Evolutionary conservation across 1,140 invertebrate species (phyloP), one percentile per base, ranked within the genome.

Genomic region (Neotoxoptera formosana): DNA sequence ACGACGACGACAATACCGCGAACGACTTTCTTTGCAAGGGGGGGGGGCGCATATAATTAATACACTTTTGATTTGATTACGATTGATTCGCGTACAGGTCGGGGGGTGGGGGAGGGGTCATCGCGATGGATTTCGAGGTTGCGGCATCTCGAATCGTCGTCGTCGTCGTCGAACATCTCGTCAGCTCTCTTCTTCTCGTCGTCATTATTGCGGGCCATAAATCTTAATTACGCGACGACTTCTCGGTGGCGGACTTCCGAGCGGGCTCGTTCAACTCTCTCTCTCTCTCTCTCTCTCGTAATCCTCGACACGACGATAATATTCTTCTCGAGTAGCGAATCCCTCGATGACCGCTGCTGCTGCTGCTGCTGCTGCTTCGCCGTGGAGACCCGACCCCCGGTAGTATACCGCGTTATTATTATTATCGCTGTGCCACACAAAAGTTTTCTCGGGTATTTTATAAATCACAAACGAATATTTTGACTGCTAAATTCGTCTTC

Each of bases 401-500:
- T 48, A 47, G 30, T 48, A 47, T 83, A 41, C 34, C 41, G 34
- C 11, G 8, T 21, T 88, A 51, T 76, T 41, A 41, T 41, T 41
- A 4, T 41, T 41, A 41, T 41, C n/a, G n/a, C n/a, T 56, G 41
- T 56, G 41, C 34, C 34, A n/a, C 21, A 36, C n/a, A 89, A 89
- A 90, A 90, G 34, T 90, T 90, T 90, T 45, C 56, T n/a, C 56
- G 36, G 36, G 41, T 36, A 45, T 90, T 90, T 60, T 90, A 90
- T 60, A 90, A 67, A 90, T 90, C 53, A 90, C 56, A 6, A 2
- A 90, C 53, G 89, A 90, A 90, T 90, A 90, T 90, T 60, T 60
- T 90, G 9, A 89, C 48, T 56, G 88, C 25, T 67, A 90, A 60
- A 67, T 47, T 90, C 89, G 89, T 90, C 53, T 56, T 53, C 56